Base-by-base conservation (phyloP, 1,140 invertebrate genomes). In the Anastrepha ludens region DNA sequence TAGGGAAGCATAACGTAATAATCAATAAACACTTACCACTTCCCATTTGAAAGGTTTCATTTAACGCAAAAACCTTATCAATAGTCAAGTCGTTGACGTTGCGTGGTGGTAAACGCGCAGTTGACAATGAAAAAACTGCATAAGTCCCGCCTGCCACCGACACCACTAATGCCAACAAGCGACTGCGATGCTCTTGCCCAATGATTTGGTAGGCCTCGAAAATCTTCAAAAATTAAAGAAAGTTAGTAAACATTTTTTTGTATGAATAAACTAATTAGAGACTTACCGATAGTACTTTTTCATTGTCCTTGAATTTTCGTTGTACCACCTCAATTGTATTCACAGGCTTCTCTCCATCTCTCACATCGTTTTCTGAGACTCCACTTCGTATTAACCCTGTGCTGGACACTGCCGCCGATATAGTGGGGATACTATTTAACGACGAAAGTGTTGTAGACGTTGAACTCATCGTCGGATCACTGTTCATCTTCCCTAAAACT, bases 1-100 rank as follows among this genome's bases (percentile, higher is more conserved):
- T 67, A 67, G n/a, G 29, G 29, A 29, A 29, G 29, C 29, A 29
- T 29, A 29, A 29, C 7, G 7, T 67, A 39, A 62, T 39, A 86
- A 7, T 7, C 39, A 44, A 60, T 8, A 86, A 20, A 17, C 15
- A 50, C 59, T 87, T 93, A 96, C 95, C 95, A 90, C 95, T 95
- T 90, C 95, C 94, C 93, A 95, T 96, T 89, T 94, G 94, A 91
- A 97, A 96, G 88, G 95, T 94, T 87, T 94, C 94, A 93, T 96
- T 95, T 60, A 97, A 95, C 15, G 96, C 95, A 90, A 97, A 94
- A 60, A 96, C 94, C 90, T 94, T 94, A 91, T 96, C 96, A 89
- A 96, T 94, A 15, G 94, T 94, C 60, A 97, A 92, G 92, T 96
- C 96, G 85, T 94, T 94, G 62, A 95, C 94, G 20, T 94, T 93